phyloP scores from a whole-genome alignment of 2,113 vertebrate genomes.

The Notiomystis cincta region DNA sequence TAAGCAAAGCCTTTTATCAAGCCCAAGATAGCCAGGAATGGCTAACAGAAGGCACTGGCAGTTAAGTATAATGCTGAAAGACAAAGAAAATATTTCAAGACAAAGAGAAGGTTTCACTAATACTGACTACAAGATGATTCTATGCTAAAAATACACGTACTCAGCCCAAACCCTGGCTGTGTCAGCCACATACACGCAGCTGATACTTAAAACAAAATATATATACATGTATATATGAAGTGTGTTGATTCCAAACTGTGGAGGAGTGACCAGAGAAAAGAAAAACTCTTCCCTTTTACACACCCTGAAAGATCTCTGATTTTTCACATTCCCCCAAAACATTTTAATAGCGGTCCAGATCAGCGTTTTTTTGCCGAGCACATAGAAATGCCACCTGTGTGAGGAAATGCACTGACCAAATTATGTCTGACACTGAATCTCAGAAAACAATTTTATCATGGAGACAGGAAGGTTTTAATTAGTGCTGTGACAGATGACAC shows the following conservation, averaged over 20 bases:
- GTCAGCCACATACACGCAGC: background rate
- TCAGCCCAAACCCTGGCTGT: background rate
- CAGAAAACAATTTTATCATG: background rate
- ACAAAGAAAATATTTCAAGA: background rate
- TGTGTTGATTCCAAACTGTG: background rate
- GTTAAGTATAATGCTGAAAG: background rate
- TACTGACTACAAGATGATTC: background rate
- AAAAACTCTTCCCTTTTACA: background rate
- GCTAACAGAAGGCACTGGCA: background rate
- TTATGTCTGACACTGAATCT: accelerated
- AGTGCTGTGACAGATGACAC: background rate
- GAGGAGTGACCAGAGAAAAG: background rate
- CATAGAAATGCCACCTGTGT: background rate
- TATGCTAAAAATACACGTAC: background rate
- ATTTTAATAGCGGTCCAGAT: background rate
- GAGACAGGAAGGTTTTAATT: background rate
- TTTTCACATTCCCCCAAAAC: background rate
- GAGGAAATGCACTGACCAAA: background rate
- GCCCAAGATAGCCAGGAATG: background rate
- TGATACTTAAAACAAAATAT: background rate
- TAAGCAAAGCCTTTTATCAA: background rate
- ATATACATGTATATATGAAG: accelerated
- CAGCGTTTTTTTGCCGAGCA: background rate
- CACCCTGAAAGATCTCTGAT: background rate
- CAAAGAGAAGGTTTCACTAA: background rate